phyloP scores from a whole-genome alignment of 2,888 invertebrate genomes.

The Eumerus sabulonum region DNA sequence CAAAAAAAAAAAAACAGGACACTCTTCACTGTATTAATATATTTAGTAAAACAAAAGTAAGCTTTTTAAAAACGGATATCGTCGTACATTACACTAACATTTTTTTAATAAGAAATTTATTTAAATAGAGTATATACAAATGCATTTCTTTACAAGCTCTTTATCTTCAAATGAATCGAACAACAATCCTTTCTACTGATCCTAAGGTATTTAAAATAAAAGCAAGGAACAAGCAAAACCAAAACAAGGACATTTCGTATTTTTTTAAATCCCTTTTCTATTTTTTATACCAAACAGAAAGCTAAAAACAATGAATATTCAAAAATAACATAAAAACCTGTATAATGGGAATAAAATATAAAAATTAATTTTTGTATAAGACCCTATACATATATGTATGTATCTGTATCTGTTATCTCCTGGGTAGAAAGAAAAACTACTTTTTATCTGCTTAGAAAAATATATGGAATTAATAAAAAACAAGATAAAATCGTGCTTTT shows the following conservation, averaged over 20 bases:
- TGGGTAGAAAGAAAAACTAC: constrained; percentile 70
- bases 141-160: constrained; percentile 54
- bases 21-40: too few relatives aligned
- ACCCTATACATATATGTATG: constrained; percentile 43
- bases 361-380: constrained; percentile 44
- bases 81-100: constrained; percentile 38
- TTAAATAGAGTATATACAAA: constrained; percentile 17
- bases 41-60: too few relatives aligned
- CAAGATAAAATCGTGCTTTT: too few relatives aligned
- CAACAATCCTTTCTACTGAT: constrained; percentile 57
- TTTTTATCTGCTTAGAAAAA: too few relatives aligned
- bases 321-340: constrained; percentile 28
- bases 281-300: constrained; percentile 76
- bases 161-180: constrained; percentile 44
- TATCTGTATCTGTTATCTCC: constrained; percentile 73
- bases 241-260: constrained; percentile 64
- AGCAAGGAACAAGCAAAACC: constrained; percentile 16
- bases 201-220: constrained; percentile 49
- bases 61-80: constrained; percentile 8
- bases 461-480: too few relatives aligned
- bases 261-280: constrained; percentile 75
- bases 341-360: constrained; percentile 28
- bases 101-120: constrained; percentile 25
- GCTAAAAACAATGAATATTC: constrained; percentile 23
- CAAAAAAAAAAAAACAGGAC: constrained; percentile 15